Evolutionary conservation across 2,888 invertebrate genomes (phyloP).

Genomic region (Rhorus exstirpatorius): DNA sequence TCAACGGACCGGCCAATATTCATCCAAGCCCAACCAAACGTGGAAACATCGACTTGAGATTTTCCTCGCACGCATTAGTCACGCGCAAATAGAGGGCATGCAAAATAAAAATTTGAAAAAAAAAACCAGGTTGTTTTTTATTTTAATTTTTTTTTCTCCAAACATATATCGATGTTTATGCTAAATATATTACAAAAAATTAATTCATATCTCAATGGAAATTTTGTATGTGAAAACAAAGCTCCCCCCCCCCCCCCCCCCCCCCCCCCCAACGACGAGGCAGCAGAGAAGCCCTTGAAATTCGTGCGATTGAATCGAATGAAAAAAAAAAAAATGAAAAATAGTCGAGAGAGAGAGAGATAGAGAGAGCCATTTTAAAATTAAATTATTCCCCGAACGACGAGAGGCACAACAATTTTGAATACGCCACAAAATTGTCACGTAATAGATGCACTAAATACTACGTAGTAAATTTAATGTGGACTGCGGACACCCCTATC

Average conservation of each 20-base stretch:
- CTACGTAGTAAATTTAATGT: slow-evolving; percentile 3
- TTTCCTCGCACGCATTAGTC: too few species aligned
- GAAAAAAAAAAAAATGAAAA: not conserved
- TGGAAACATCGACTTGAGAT: slow-evolving; percentile 37
- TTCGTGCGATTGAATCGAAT: not conserved
- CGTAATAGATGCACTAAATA: not conserved
- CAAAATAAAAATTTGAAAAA: too few species aligned
- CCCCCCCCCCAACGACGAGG: too few species aligned
- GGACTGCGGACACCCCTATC: not conserved
- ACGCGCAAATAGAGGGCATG: too few species aligned
- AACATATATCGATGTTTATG: too few species aligned
- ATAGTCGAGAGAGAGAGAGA: too few species aligned
- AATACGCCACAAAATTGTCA: slow-evolving; percentile 5
- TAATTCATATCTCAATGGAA: too few species aligned
- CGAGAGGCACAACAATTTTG: not conserved
- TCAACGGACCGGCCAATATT: slow-evolving; percentile 47
- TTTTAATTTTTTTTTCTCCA: too few species aligned
- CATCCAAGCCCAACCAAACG: slow-evolving; percentile 36
- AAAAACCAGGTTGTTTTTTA: too few species aligned
- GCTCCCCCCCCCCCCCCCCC: not conserved
- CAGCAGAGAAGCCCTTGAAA: not conserved
- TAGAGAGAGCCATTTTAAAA: not conserved
- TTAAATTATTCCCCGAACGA: not conserved
- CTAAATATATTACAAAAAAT: too few species aligned
- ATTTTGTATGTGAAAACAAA: too few species aligned